Base-by-base conservation (phyloP, 2,797 vertebrate species). In the Agapornis canus region DNA sequence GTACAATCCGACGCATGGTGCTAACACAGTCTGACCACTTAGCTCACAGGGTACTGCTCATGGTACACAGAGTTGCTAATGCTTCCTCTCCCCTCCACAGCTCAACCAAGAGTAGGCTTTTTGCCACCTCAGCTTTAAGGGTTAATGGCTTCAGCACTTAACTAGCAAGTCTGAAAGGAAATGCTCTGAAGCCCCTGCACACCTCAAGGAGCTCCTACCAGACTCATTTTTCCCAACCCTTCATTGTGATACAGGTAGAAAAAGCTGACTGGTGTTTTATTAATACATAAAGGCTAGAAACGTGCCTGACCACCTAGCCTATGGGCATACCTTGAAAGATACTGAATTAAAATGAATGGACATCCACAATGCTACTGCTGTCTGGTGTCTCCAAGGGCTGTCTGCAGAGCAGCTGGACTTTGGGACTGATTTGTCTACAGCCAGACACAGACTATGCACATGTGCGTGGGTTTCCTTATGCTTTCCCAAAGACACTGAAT, bases 21-120 rank as follows among this genome's bases (percentile, higher is more conserved):
- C 47, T 37, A 29, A 43, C 71, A 64, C 65, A 77, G 79, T 71
- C 88, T 80, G 82, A 96, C 43, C 71, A 48, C 84, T 77, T 13
- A 78, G 92, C 91, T 89, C 93, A 69, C 45, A 73, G 83, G 69
- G 42, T 42, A 84, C 78, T 48, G 20, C 83, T 29, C 56, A 29
- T 9, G 27, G 35, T 40, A 66, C 3, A 5, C 27, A 49, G 66
- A 86, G 49, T 3, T 51, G 71, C 43, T 85, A 4, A 17, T 5
- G 52, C 31, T 65, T 60, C 82, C 52, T 92, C 72, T 77, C 66
- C 31, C 57, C 57, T 87, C 79, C 49, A 43, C 57, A 69, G 39
- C 31, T 90, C 48, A 70, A 65, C 19, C 75, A 57, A 47, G 51
- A 0, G 2, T 19, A 18, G 82, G 13, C 52, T 86, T 39, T 25